Base-by-base conservation (phyloP, 2,888 invertebrate species). In the Hyposoter didymator region DNA sequence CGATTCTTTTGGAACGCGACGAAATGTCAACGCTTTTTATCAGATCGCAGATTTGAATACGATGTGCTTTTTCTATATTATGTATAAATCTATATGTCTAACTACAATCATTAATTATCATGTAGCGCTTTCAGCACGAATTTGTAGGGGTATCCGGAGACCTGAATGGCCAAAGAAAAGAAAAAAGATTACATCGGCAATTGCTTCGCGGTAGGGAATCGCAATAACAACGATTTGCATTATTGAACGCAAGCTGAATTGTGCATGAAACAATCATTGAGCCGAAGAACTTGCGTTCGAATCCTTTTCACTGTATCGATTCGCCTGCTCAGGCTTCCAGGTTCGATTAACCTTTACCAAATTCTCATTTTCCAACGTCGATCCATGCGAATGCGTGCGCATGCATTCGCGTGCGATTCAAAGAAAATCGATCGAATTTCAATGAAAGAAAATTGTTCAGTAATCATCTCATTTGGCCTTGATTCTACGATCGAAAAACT, bases 291-390 rank as follows among this genome's bases (percentile, higher is more conserved):
- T 81, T 76, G 43, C 66, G 14, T 52, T 22, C 55, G 55, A 55
- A 83, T 78, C n/a, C 55, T 17, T 35, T 66, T 72, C 39, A 55
- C 19, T 17, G 49, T 12, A 75, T 64, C 10, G 32, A 74, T 45
- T 17, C 22, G 19, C 66, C 39, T 22, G 28, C 64, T 12, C 72
- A 12, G 32, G 69, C 66, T 67, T 45, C 35, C 55, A 28, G 47
- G 72, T 82, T 85, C 82, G 76, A 83, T 85, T 80, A 82, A 76
- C 72, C 72, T 72, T 82, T 74, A 64, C 49, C 73, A 62, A 64
- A 80, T 73, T 49, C 75, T 79, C 47, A 10, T 70, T 55, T 66
- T 22, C 45, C 49, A 66, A 52, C 19, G 14, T 82, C 22, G 32
- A 66, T 79, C n/a, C 0, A 35, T 35, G 28, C 10, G 28, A 0